phyloP scores from a whole-genome alignment of 2,113 vertebrate species.

The Murina feae region DNA sequence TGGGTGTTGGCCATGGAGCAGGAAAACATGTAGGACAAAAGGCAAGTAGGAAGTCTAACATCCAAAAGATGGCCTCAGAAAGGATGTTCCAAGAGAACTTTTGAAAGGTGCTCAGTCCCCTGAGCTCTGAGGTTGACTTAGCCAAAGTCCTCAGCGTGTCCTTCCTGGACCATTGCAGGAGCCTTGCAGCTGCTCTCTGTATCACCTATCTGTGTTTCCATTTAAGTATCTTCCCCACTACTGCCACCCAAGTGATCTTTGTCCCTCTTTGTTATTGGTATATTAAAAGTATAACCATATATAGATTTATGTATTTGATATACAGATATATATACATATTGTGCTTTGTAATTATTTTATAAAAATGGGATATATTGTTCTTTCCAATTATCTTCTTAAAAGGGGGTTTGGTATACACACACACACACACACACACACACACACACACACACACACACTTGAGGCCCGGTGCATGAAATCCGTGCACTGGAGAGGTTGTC shows the following conservation, averaged over 20 bases:
- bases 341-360: not conserved
- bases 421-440: too few relatives aligned
- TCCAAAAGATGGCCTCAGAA: not conserved
- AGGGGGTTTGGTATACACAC: not conserved
- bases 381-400: not conserved
- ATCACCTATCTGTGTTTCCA: not conserved
- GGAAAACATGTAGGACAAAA: not conserved
- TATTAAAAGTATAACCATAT: not conserved
- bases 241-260: not conserved
- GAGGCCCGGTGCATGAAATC: too few relatives aligned
- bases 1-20: not conserved
- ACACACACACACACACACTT: too few relatives aligned
- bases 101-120: not conserved
- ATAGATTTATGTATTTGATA: not conserved
- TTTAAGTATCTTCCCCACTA: not conserved
- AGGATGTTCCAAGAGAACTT: not conserved
- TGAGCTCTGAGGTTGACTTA: not conserved
- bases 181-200: not conserved
- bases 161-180: not conserved
- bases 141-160: not conserved
- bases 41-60: not conserved
- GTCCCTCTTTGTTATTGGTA: not conserved
- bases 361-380: not conserved
- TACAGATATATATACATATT: not conserved
- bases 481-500: too few relatives aligned